Evolutionary conservation across 2,113 vertebrate species (phyloP).

Genomic region (Lophotis ruficrista): DNA sequence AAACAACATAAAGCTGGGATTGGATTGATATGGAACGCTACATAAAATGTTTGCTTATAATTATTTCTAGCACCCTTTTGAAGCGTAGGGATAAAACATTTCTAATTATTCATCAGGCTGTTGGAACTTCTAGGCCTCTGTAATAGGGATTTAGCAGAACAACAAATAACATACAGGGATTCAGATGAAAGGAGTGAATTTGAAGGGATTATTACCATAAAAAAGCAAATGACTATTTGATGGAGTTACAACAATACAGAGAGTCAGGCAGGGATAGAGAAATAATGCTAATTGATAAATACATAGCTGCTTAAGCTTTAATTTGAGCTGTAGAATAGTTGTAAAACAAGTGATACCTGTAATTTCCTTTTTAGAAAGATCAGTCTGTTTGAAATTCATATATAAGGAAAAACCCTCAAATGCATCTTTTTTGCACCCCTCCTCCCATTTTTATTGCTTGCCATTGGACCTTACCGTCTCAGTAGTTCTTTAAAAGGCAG

Average conservation of each 20-base stretch:
- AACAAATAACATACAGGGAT: constrained; percentile 76
- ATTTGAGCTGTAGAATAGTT: constrained; percentile 54
- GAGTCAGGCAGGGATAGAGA: constrained; percentile 67
- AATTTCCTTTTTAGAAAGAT: constrained; percentile 52
- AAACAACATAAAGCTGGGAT: constrained; percentile 63
- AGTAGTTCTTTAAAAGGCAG: neutral
- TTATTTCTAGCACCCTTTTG: constrained; percentile 84
- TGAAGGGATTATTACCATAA: constrained; percentile 80
- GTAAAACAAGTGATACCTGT: constrained; percentile 61
- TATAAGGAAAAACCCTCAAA: neutral
- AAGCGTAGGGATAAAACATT: constrained; percentile 82
- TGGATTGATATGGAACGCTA: constrained; percentile 70
- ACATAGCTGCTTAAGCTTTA: constrained; percentile 64
- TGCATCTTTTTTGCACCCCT: neutral
- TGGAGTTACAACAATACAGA: constrained; percentile 74
- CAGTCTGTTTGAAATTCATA: neutral
- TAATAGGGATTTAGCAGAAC: constrained; percentile 80
- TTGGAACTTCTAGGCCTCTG: constrained; percentile 74
- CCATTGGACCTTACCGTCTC: neutral
- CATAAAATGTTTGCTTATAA: constrained; percentile 83
- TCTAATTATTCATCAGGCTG: constrained; percentile 81
- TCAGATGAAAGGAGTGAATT: constrained; percentile 78
- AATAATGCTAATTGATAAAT: constrained; percentile 79
- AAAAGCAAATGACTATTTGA: constrained; percentile 79
- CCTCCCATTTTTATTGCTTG: neutral